These are phyloP conservation scores for Lamprotornis superbus DNA, from an alignment of 2,113 vertebrate species.

Conservation along the genomic window DNA sequence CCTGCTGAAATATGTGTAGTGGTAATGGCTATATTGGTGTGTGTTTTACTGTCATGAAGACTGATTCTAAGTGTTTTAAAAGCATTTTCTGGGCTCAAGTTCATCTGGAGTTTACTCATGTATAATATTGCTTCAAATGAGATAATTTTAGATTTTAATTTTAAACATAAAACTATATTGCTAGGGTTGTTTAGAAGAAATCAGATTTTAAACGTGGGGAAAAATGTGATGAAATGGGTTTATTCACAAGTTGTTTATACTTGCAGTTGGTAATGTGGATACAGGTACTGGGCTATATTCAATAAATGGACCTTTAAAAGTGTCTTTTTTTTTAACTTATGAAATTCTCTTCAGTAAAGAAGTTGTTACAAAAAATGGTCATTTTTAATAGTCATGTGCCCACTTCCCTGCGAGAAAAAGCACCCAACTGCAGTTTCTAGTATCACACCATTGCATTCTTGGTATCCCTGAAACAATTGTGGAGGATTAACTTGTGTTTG, in stretches of 20 bases:
- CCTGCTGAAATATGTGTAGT: fast-evolving
- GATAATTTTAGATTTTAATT: background rate
- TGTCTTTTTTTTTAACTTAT: background rate
- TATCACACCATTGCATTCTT: background rate
- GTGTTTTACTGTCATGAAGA: background rate
- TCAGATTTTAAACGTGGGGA: background rate
- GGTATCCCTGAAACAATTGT: background rate
- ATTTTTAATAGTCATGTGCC: background rate
- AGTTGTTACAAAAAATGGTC: background rate
- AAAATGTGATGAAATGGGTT: background rate
- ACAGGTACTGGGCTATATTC: background rate
- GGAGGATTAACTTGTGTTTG: background rate
- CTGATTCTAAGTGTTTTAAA: background rate
- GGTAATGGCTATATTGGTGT: background rate
- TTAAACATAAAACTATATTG: background rate
- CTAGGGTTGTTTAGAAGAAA: background rate
- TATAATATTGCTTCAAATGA: background rate
- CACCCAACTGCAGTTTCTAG: background rate
- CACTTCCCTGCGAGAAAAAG: background rate
- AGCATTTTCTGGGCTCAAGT: background rate
- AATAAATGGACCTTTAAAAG: background rate
- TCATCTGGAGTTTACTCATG: background rate
- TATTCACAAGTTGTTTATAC: background rate
- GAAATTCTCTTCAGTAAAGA: background rate
- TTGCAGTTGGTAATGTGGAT: background rate